A percentile compares a stretch with the other conserved stretches of the same genome.
phyloP scores from a whole-genome alignment of 2,888 invertebrate species.

The Pollenia labialis region DNA sequence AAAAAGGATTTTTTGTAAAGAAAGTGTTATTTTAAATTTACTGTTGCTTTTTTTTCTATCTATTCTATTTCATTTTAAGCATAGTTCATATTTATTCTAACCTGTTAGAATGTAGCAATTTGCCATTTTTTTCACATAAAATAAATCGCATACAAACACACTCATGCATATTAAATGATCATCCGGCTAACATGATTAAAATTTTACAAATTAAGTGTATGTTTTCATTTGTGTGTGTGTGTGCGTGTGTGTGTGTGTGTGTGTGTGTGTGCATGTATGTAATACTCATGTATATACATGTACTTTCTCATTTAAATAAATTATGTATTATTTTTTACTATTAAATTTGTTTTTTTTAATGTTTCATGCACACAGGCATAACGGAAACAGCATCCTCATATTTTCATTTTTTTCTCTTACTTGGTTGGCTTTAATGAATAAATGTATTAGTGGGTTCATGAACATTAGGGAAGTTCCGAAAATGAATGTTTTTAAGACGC shows the following conservation, averaged over 20 bases:
- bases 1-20: no score
- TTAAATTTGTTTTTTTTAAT: constrained; percentile 28
- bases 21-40: no score
- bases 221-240: neutral
- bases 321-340: constrained; percentile 55
- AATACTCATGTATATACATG: neutral
- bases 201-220: constrained; percentile 51
- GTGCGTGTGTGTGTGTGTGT: no score
- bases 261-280: neutral
- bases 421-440: constrained; percentile 32
- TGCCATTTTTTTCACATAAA: neutral
- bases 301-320: constrained; percentile 41
- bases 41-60: neutral
- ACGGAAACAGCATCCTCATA: constrained; percentile 37
- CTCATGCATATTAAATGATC: constrained; percentile 30
- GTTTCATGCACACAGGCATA: constrained; percentile 36
- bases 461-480: no score
- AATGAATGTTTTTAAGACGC: no score
- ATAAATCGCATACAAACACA: constrained; percentile 19
- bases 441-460: constrained; percentile 1
- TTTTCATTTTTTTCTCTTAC: constrained; percentile 12
- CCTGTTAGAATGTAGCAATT: neutral
- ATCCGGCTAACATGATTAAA: constrained; percentile 54
- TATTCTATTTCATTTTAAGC: constrained; percentile 12
- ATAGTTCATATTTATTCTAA: neutral